Evolutionary conservation across 2,888 invertebrate genomes (phyloP).

Genomic region (Drosophila neonasuta): DNA sequence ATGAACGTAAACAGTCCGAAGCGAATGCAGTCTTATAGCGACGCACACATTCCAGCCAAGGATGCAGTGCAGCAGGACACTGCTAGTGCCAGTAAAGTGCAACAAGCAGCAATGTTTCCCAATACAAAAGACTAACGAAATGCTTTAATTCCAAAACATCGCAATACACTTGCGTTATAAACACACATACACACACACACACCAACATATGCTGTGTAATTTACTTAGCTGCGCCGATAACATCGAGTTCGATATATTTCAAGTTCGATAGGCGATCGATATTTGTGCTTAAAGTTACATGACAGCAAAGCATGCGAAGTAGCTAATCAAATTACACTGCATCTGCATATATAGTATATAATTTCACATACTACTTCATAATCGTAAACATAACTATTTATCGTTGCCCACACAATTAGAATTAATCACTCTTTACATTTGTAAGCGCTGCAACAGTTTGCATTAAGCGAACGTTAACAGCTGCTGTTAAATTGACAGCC

Average conservation of each 20-base stretch:
- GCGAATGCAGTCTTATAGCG: constrained; percentile 77
- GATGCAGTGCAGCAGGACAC: constrained; percentile 33
- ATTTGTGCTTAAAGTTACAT: neutral
- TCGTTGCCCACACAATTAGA: constrained; percentile 54
- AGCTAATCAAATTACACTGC: neutral
- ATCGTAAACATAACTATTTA: constrained; percentile 47
- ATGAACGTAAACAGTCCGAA: constrained; percentile 76
- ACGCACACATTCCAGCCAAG: constrained; percentile 72
- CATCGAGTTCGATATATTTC: neutral
- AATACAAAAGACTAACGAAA: constrained; percentile 79
- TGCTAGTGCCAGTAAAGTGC: constrained; percentile 57
- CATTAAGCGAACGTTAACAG: neutral
- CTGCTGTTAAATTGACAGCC: neutral
- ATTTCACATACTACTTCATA: constrained; percentile 8
- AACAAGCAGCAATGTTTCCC: constrained; percentile 42
- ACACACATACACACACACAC: constrained; percentile 15
- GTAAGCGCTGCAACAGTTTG: neutral
- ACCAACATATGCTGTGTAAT: neutral
- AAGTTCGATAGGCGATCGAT: neutral
- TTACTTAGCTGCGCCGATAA: neutral
- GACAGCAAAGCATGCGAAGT: neutral
- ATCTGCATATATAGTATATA: neutral
- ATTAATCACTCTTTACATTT: constrained; percentile 44
- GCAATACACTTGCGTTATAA: constrained; percentile 35
- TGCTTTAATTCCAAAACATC: constrained; percentile 75